A percentile compares a stretch with the other conserved stretches of the same genome.
phyloP scores from a whole-genome alignment of 2,113 vertebrate species.

The Platichthys stellatus region DNA sequence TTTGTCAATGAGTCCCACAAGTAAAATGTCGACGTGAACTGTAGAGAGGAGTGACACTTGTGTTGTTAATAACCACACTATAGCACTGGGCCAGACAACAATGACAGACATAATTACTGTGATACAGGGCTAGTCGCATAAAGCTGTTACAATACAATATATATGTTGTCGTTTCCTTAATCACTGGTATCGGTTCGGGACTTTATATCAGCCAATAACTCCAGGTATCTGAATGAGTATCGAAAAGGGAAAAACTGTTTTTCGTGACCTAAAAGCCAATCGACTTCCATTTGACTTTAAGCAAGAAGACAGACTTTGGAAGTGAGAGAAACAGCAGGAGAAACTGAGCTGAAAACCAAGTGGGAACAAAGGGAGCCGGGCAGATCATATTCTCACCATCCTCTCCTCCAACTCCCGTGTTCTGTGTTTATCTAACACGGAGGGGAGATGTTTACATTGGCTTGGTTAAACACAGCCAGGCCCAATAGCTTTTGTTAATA shows the following conservation, averaged over 20 bases:
- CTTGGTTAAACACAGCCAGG: constrained; percentile 69
- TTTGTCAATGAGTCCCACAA: not conserved
- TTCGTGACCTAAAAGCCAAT: not conserved
- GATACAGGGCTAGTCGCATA: too few relatives aligned
- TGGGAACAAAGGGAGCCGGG: constrained; percentile 17
- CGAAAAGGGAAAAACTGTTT: too few relatives aligned
- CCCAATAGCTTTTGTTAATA: constrained; percentile 74
- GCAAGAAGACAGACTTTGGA: not conserved
- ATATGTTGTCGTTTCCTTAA: too few relatives aligned
- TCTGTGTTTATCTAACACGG: constrained; percentile 70
- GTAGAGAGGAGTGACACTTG: too few relatives aligned
- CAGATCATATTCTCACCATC: constrained; percentile 50
- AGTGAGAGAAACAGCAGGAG: constrained; percentile 1
- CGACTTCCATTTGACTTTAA: not conserved
- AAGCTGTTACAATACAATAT: too few relatives aligned
- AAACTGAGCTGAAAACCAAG: constrained; percentile 5
- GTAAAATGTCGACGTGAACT: too few relatives aligned
- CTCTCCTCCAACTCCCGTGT: constrained; percentile 55
- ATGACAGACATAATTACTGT: too few relatives aligned
- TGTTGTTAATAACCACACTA: too few relatives aligned
- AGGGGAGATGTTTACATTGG: constrained; percentile 74
- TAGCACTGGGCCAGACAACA: too few relatives aligned
- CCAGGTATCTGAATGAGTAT: too few relatives aligned
- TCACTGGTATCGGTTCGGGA: too few relatives aligned
- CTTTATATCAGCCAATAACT: too few relatives aligned